Percentiles rank a stretch among this genome's conserved stretches.
phyloP scores from a whole-genome alignment of 64 coral and sea anemone genomes.

The Catalaphyllia jardinei region DNA sequence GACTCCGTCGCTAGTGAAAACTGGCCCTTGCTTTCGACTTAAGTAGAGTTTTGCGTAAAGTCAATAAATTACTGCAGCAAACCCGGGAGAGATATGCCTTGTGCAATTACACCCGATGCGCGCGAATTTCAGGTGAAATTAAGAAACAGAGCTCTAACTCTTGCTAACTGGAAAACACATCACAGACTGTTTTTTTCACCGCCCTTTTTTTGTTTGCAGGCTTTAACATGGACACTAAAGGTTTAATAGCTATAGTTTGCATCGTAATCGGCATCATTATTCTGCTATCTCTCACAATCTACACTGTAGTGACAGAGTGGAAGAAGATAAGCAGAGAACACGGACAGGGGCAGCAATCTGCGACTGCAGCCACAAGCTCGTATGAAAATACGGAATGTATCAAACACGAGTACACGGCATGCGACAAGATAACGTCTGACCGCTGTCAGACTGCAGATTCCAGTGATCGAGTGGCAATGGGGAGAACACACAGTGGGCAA shows the following conservation, averaged over 20 bases:
- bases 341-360: neutral
- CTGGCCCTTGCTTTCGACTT: too few relatives aligned
- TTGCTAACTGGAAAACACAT: too few relatives aligned
- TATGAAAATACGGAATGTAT: neutral
- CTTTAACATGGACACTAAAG: slow-evolving; percentile 1
- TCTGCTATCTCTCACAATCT: slow-evolving; percentile 31
- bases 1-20: too few relatives aligned
- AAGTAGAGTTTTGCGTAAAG: too few relatives aligned
- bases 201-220: neutral
- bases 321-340: neutral
- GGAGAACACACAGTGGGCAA: neutral
- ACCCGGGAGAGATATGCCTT: too few relatives aligned
- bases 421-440: neutral
- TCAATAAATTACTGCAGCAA: too few relatives aligned
- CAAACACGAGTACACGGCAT: neutral
- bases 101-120: too few relatives aligned
- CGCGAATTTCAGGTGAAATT: too few relatives aligned
- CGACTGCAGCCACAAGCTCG: neutral
- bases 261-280: slow-evolving; percentile 6
- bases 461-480: neutral
- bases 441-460: neutral
- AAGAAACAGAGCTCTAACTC: too few relatives aligned
- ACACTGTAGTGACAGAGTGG: neutral
- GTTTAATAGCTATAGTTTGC: slow-evolving; percentile 8
- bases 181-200: neutral